phyloP scores from a whole-genome alignment of 1,140 invertebrate genomes.

The Caerostris extrusa region DNA sequence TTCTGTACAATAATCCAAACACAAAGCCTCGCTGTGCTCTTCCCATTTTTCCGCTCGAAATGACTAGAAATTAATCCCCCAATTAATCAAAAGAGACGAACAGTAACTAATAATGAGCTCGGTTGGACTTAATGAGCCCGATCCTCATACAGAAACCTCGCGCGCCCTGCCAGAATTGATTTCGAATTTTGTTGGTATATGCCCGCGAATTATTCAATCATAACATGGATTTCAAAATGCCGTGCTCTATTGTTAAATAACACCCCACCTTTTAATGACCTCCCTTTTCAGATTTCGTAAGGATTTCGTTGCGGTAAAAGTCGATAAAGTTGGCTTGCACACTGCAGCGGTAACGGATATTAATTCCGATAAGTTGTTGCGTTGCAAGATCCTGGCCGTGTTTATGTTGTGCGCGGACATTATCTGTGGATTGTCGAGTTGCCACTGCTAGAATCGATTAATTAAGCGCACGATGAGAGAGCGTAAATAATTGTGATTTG shows the following conservation, averaged over 20 bases:
- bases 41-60: slow-evolving; percentile 25
- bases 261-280: slow-evolving; percentile 36
- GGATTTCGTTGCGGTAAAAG: neutral
- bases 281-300: slow-evolving; percentile 2
- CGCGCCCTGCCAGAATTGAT: slow-evolving; percentile 3
- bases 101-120: slow-evolving; percentile 52
- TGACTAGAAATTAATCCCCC: slow-evolving; percentile 54
- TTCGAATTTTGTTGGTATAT: slow-evolving; percentile 45
- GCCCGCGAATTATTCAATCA: slow-evolving; percentile 28
- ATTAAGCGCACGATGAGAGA: neutral
- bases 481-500: neutral
- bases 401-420: slow-evolving; percentile 6
- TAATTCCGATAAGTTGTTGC: slow-evolving; percentile 4
- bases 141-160: neutral
- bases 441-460: neutral
- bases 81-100: slow-evolving; percentile 65
- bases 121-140: slow-evolving; percentile 52
- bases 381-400: neutral
- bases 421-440: neutral
- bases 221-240: slow-evolving; percentile 40
- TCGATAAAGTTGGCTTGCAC: neutral
- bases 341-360: neutral
- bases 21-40: neutral
- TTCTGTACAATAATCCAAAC: neutral
- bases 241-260: slow-evolving; percentile 2